Conservation (phyloP, 2,113 vertebrate species). For the Salminus brasiliensis region DNA sequence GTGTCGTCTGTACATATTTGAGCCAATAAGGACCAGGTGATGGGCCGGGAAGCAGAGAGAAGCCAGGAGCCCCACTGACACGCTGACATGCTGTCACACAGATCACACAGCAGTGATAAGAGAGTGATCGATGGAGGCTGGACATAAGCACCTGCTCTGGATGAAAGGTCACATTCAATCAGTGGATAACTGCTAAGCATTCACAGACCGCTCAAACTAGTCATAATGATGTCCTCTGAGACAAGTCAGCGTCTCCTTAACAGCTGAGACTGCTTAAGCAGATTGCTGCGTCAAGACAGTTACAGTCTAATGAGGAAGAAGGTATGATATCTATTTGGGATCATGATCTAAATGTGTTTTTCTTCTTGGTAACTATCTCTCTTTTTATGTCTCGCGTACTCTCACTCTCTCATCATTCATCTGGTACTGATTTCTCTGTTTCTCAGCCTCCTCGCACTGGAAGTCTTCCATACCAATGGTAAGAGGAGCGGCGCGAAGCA, state of each 20-base stretch:
- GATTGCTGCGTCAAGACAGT: slow-evolving; percentile 20
- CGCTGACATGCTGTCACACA: slow-evolving; percentile 42
- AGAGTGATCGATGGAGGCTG: slow-evolving; percentile 46
- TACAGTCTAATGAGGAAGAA: slow-evolving; percentile 8
- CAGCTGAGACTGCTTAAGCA: slow-evolving; percentile 38
- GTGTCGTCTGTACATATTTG: slow-evolving; percentile 6
- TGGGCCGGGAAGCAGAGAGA: slow-evolving; percentile 22
- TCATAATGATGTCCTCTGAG: not conserved
- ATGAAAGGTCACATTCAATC: slow-evolving; percentile 23
- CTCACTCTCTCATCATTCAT: slow-evolving; percentile 65
- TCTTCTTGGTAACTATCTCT: slow-evolving; percentile 14
- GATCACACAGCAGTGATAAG: slow-evolving; percentile 45
- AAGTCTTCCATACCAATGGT: slow-evolving; percentile 77
- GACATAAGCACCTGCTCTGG: slow-evolving; percentile 37
- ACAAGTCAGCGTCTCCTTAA: not conserved
- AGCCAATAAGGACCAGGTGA: slow-evolving; percentile 49
- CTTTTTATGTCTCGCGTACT: not conserved
- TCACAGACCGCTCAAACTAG: slow-evolving; percentile 8
- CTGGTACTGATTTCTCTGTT: slow-evolving; percentile 82
- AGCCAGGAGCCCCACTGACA: slow-evolving; percentile 24
- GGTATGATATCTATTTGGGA: slow-evolving; percentile 33
- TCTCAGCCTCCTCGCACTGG: slow-evolving; percentile 76
- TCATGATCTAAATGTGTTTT: slow-evolving; percentile 31
- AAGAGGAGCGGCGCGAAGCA: slow-evolving; percentile 1
- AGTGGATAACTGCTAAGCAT: slow-evolving; percentile 10